Conservation (phyloP, 2,113 vertebrate genomes). For the Eretmochelys imbricata region DNA sequence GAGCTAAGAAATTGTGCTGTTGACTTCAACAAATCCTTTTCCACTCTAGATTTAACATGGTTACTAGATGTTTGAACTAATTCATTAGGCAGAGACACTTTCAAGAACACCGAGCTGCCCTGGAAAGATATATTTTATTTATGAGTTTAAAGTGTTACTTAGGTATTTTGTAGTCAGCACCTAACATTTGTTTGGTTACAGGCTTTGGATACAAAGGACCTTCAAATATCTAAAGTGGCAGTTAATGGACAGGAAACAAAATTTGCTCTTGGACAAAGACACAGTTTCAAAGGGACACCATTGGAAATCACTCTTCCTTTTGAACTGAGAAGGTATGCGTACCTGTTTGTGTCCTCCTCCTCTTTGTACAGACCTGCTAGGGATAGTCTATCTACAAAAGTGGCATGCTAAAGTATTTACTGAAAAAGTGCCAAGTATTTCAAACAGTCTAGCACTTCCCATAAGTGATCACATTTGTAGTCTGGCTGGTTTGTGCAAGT, state of each 20-base stretch:
- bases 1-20: neutral
- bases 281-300: constrained; percentile 90
- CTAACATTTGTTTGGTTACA: constrained; percentile 69
- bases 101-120: neutral
- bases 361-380: neutral
- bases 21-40: neutral
- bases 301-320: constrained; percentile 90
- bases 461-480: neutral
- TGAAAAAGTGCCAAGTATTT: neutral
- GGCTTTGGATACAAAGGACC: constrained; percentile 91
- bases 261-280: constrained; percentile 86
- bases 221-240: constrained; percentile 85
- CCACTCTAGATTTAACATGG: accelerated
- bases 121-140: neutral
- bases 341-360: neutral
- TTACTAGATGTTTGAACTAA: neutral
- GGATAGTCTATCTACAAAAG: neutral
- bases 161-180: accelerated
- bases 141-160: neutral
- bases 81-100: neutral
- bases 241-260: constrained; percentile 87
- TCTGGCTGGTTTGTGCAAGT: neutral
- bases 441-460: neutral
- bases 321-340: constrained; percentile 87
- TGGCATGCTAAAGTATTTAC: neutral